Evolutionary conservation across 1,140 invertebrate genomes (phyloP).

Genomic region (Drosophila tristis): DNA sequence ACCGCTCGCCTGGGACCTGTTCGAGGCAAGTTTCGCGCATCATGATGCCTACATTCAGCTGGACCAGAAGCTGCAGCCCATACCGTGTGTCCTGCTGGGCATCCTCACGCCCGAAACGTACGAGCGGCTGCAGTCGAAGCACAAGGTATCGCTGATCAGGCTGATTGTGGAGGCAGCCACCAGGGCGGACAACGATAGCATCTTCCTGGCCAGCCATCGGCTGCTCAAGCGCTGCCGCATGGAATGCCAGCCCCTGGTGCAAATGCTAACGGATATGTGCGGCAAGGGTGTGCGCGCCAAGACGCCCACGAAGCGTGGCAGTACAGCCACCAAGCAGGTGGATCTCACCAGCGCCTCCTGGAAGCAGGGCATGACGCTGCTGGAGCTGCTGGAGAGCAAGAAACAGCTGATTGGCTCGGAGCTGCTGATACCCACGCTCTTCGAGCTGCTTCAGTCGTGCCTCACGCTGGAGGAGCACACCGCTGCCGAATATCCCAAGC

Average conservation of each 20-base stretch:
- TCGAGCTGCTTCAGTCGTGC: slow-evolving; percentile 92
- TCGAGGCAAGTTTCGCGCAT: slow-evolving; percentile 54
- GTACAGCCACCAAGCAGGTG: slow-evolving; percentile 61
- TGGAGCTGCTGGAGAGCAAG: slow-evolving; percentile 94
- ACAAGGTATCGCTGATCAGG: slow-evolving; percentile 83
- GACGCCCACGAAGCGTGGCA: slow-evolving; percentile 41
- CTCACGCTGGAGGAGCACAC: slow-evolving; percentile 92
- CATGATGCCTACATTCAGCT: slow-evolving; percentile 56
- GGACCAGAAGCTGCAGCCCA: slow-evolving; percentile 61
- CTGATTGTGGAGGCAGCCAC: slow-evolving; percentile 85
- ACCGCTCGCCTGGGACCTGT: slow-evolving; percentile 63
- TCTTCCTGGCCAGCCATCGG: slow-evolving; percentile 87
- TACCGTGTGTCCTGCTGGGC: slow-evolving; percentile 69
- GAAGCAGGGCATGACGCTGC: slow-evolving; percentile 90
- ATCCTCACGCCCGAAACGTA: slow-evolving; percentile 86
- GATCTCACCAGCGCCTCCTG: slow-evolving; percentile 87
- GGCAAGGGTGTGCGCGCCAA: slow-evolving; percentile 10
- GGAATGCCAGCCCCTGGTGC: slow-evolving; percentile 87
- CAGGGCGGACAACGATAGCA: slow-evolving; percentile 85
- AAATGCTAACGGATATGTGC: slow-evolving; percentile 85
- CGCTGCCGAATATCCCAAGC: slow-evolving; percentile 95
- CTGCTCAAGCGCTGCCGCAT: slow-evolving; percentile 89
- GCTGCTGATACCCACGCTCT: slow-evolving; percentile 89
- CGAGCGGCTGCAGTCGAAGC: slow-evolving; percentile 84
- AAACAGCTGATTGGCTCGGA: slow-evolving; percentile 88